Conservation (phyloP, 2,797 vertebrate species). For the Sebastes oblongus region DNA sequence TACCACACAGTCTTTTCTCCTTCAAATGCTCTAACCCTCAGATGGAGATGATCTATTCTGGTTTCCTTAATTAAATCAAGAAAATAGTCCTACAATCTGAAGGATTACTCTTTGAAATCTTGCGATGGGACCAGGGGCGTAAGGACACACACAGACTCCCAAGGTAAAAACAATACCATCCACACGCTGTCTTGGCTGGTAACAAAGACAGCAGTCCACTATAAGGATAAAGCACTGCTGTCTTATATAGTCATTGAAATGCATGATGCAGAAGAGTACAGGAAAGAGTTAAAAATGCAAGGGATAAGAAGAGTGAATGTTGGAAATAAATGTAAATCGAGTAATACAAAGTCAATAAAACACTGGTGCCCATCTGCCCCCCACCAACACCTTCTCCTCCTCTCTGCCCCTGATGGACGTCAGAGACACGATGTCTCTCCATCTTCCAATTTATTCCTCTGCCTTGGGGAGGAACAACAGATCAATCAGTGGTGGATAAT, state of each 20-base stretch:
- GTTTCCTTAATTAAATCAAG: constrained; percentile 38
- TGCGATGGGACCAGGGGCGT: neutral
- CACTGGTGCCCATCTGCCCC: neutral
- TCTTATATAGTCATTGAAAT: neutral
- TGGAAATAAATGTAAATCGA: constrained; percentile 26
- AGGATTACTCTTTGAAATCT: constrained; percentile 15
- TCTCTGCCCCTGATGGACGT: constrained; percentile 2
- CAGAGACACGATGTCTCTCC: constrained; percentile 10
- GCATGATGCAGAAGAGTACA: neutral
- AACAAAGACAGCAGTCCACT: neutral
- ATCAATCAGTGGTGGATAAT: constrained; percentile 62
- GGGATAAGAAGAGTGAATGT: neutral
- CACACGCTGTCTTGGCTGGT: neutral
- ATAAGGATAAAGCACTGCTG: constrained; percentile 3
- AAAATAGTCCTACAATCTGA: constrained; percentile 5
- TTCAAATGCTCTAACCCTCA: constrained; percentile 26
- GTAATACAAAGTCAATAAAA: constrained; percentile 18
- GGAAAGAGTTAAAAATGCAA: neutral
- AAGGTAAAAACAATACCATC: neutral
- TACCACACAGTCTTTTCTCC: neutral
- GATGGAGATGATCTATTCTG: constrained; percentile 26
- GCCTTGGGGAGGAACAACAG: constrained; percentile 47
- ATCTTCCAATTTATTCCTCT: constrained; percentile 35
- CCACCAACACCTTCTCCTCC: neutral
- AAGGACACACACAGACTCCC: neutral